Base-by-base conservation (phyloP, 2,888 invertebrate species). In the Invenusta paracnida region DNA sequence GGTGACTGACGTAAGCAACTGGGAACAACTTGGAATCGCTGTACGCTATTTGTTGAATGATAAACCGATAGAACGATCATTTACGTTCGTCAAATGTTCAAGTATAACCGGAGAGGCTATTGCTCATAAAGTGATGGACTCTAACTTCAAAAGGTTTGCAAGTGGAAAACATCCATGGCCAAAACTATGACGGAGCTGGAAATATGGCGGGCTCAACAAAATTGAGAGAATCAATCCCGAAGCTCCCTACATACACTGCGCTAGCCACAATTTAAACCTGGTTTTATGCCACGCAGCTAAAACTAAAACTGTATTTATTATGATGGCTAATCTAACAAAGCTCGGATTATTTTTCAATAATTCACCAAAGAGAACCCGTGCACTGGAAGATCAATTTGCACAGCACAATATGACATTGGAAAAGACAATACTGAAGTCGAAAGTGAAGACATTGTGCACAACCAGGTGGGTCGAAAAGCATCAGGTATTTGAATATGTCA, bases 391-490 rank as follows among this genome's bases (percentile, higher is more conserved):
- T 2, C 11, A 73, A 73, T 13, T 73, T 73, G 73, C 27, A 73
- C 25, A 73, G 27, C 27, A 73, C 73, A 73, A 73, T 23, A 25
- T 25, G 73, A 73, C 73, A 73, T 25, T 73, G 73, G 73, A 73
- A 23, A 73, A 73, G 23, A 5, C 73, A 73, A 2, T 73, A 23
- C 27, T 73, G 25, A 73, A 73, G 73, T 73, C 73, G 27, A 73
- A 73, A 48, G 48, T 48, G 48, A 48, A 48, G 48, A 73, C 73
- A 73, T 73, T 73, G 17, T 23, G 25, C 27, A 23, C 73, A 73
- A 73, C 73, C 73, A 73, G 73, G 73, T 73, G 73, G 73, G 73
- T 73, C 25, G 73, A 73, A 73, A 73, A 73, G 23, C 73, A 73
- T 73, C 73, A 73, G 25, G 73, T 73, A 23, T 73, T 73, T 73